Evolutionary conservation across 2,888 invertebrate species (phyloP), one percentile per base, ranked within the genome.

Genomic region (Campopleginae sp.): DNA sequence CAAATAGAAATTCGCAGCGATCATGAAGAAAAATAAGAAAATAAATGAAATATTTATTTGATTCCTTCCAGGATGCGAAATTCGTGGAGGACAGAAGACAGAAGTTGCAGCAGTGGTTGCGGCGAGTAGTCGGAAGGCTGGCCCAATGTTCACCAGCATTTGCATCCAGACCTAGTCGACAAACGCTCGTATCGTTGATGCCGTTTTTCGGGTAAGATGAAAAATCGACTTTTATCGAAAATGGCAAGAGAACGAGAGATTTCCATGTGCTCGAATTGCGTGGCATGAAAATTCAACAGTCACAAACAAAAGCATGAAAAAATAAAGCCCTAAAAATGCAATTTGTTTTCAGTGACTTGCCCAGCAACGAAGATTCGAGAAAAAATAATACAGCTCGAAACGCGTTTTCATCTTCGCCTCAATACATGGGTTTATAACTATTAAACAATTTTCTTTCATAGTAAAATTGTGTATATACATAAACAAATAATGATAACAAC

Each of bases 71-170:
- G 97, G 97, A 97, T 93, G 96, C 97, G 0, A 95, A 96, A 87
- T 95, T 99, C 92, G 99, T 99, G 42, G 98, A 99, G 93, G 96
- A 97, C 87, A 95, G 99, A 80, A 96, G 99, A 23, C 95, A 96
- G 90, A 96, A 97, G 85, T 94, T 99, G 81, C 98, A 99, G 94
- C 96, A 96, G 81, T 99, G 98, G 94, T 94, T 99, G 86, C 95
- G 98, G 68, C 96, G 98, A 92, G 95, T 98, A 27, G 95, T 98
- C 83, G 96, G 97, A 87, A 96, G 97, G 87, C 91, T 96, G 86
- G 93, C 96, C 17, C 95, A 95, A 86, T 95, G 94, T 89, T 95
- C 98, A 93, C 96, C 97, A 0, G 97, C 97, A 90, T 95, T 98
- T 77, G 95, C 97, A 66, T 95, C 96, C 80, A 96, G 96, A 91